Evolutionary conservation across 2,888 invertebrate species (phyloP).

Genomic region (Clunio marinus): DNA sequence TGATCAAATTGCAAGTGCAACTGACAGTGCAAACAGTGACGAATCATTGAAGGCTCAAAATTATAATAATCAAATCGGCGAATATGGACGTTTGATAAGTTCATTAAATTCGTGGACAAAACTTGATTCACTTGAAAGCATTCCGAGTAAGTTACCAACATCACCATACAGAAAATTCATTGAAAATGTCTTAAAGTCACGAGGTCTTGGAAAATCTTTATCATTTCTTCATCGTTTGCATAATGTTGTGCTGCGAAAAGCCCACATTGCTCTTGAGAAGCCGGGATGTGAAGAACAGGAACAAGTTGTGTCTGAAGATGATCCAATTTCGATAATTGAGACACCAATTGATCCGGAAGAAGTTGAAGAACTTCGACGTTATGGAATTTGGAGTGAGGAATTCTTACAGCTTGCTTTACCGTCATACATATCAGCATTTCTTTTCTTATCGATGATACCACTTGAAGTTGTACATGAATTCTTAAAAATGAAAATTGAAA

Average conservation of each 20-base stretch:
- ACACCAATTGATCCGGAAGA: constrained; percentile 41
- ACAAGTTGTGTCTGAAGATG: constrained; percentile 49
- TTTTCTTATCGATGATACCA: constrained; percentile 79
- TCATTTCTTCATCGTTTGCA: constrained; percentile 72
- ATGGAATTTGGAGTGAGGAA: constrained; percentile 74
- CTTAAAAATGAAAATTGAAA: constrained; percentile 76
- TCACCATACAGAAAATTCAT: constrained; percentile 69
- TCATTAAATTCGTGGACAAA: constrained; percentile 53
- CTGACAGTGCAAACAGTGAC: constrained; percentile 50
- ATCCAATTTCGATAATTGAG: constrained; percentile 42
- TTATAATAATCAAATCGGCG: constrained; percentile 39
- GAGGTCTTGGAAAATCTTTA: constrained; percentile 77
- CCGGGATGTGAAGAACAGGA: constrained; percentile 45
- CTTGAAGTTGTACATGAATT: constrained; percentile 92
- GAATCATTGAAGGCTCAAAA: constrained; percentile 44
- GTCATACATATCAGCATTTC: constrained; percentile 77
- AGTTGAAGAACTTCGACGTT: constrained; percentile 51
- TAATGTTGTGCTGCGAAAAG: constrained; percentile 63
- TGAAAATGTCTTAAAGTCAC: constrained; percentile 80
- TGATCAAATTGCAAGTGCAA: constrained; percentile 46
- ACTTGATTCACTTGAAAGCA: constrained; percentile 47
- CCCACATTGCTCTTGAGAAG: constrained; percentile 65
- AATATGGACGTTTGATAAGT: constrained; percentile 42
- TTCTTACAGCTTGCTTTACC: constrained; percentile 74
- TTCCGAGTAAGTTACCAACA: constrained; percentile 53